A percentile compares a stretch with the other conserved stretches of the same genome.
phyloP scores from a whole-genome alignment of 2,888 invertebrate genomes.

The Glomeris marginata region DNA sequence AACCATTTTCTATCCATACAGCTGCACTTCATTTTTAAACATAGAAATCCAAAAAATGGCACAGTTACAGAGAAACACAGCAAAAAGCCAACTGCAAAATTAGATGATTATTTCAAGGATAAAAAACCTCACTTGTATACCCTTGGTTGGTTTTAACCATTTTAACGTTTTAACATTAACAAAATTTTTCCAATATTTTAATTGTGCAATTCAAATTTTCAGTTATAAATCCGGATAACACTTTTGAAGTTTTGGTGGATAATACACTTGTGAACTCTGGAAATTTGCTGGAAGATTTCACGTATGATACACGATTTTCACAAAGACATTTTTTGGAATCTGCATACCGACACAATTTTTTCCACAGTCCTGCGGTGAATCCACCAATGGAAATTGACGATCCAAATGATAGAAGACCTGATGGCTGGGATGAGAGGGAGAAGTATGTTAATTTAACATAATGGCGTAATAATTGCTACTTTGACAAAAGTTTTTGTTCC shows the following conservation, averaged over 20 bases:
- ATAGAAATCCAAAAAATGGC: slow-evolving; percentile 84
- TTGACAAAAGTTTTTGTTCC: neutral
- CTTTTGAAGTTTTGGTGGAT: slow-evolving; percentile 67
- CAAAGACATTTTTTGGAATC: neutral
- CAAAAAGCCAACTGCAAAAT: slow-evolving; percentile 68
- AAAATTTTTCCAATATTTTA: neutral
- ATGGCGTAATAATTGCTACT: neutral
- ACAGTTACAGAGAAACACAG: slow-evolving; percentile 87
- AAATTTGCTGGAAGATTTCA: slow-evolving; percentile 72
- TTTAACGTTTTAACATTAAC: neutral
- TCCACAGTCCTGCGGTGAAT: slow-evolving; percentile 64
- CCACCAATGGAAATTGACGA: slow-evolving; percentile 91
- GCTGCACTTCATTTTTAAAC: slow-evolving; percentile 78
- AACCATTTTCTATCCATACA: slow-evolving; percentile 25
- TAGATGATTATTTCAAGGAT: slow-evolving; percentile 80
- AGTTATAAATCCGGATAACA: slow-evolving; percentile 61
- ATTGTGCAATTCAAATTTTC: slow-evolving; percentile 17
- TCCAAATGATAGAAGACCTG: slow-evolving; percentile 62
- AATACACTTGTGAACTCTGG: slow-evolving; percentile 68
- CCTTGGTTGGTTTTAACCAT: slow-evolving; percentile 31
- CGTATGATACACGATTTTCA: slow-evolving; percentile 25
- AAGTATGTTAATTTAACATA: slow-evolving; percentile 34
- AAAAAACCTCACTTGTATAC: slow-evolving; percentile 81
- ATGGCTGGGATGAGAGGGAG: slow-evolving; percentile 91
- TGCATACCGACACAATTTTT: neutral